Conservation (phyloP, 2,797 vertebrate species). For the Betta splendens region DNA sequence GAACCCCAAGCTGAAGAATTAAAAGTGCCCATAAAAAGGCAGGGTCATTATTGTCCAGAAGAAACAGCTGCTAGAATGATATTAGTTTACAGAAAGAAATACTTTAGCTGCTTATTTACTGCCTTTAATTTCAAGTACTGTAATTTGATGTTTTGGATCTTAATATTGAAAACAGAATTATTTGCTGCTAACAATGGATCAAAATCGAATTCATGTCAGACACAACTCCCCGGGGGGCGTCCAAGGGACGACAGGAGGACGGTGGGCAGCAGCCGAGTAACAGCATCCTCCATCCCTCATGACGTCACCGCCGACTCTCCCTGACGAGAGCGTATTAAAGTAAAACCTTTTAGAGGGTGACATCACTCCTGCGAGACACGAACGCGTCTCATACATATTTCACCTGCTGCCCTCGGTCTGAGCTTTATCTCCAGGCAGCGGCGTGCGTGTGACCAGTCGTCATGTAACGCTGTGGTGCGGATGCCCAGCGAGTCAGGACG, state of each 20-base stretch:
- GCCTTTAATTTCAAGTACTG: too few relatives aligned
- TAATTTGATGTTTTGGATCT: too few relatives aligned
- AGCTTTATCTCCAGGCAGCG: constrained; percentile 9
- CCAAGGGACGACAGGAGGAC: neutral
- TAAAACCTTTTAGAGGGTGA: constrained; percentile 53
- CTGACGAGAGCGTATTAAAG: constrained; percentile 22
- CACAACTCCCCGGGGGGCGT: constrained; percentile 30
- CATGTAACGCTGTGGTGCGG: constrained; percentile 16
- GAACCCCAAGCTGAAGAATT: too few relatives aligned
- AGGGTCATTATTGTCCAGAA: too few relatives aligned
- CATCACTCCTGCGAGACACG: constrained; percentile 39
- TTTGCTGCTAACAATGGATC: constrained; percentile 18
- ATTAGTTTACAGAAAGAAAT: too few relatives aligned
- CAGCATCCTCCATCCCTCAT: constrained; percentile 37
- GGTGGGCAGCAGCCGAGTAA: constrained; percentile 37
- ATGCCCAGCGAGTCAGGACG: constrained; percentile 6
- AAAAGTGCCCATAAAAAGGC: too few relatives aligned
- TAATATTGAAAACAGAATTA: neutral
- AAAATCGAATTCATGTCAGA: constrained; percentile 47
- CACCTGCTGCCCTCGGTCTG: constrained; percentile 14
- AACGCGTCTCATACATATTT: constrained; percentile 39
- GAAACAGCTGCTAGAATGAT: too few relatives aligned
- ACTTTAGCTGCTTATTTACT: too few relatives aligned
- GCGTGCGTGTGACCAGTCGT: constrained; percentile 21
- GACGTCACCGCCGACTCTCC: constrained; percentile 39